Base-by-base conservation (phyloP, 2,888 invertebrate species). In the Marasmarcha lunaedactyla region DNA sequence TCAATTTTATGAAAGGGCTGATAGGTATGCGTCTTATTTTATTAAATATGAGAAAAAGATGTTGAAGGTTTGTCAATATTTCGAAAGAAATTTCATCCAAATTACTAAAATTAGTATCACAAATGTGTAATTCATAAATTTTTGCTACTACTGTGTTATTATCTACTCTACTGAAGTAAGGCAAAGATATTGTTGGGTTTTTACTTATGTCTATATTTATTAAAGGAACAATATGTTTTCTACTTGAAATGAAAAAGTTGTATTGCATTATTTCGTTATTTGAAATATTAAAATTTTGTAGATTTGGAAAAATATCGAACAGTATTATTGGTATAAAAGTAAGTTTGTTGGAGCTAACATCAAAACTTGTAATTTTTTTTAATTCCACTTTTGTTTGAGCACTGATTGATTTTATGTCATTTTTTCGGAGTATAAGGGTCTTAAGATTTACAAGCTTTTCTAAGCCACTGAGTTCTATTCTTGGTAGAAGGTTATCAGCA, bases 1-100 rank as follows among this genome's bases (percentile, higher is more conserved):
- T 85, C 37, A 94, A 83, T 48, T 88, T 89, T 39, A 88, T 87
- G 63, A 96, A 94, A 3, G 95, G 94, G 33, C 93, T 92, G 0
- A 94, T 92, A 0, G 93, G 92, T 33, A 96, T 86, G 38, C 91
- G 85, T 6, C 91, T 88, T 46, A 94, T 91, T 58, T 89, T 85
- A 67, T 94, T 94, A 52, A 86, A 88, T 41, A 89, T 87, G 47
- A 94, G 74, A 63, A 91, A 91, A 26, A 94, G 85, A 59, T 94
- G 91, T 59, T 92, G 87, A 44, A 94, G 74, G 87, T 87, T 52
- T 86, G 89, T 63, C 89, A 94, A 47, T 86, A 88, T 58, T 89
- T 91, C 70, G 90, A 94, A 71, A 88, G 92, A 72, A 86, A 90
- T 56, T 87, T 92, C 42, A 88, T 93, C 55, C 37, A 81, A 55